Evolutionary conservation across 2,888 invertebrate genomes (phyloP).

Genomic region (Ceramica pisi): DNA sequence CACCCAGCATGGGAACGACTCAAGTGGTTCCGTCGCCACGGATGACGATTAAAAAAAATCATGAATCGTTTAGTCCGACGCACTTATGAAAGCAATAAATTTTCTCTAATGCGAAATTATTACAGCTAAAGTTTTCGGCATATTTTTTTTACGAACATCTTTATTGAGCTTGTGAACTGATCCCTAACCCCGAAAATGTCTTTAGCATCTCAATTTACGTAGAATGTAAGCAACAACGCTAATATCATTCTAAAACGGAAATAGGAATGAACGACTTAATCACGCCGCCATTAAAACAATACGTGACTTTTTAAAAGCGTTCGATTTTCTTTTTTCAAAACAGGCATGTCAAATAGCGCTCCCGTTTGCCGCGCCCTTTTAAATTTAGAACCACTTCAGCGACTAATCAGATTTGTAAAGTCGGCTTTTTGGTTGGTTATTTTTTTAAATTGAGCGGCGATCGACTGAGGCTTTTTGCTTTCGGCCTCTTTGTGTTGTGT

Average conservation of each 20-base stretch:
- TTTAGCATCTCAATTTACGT: slow-evolving; percentile 51
- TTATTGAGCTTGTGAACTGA: slow-evolving; percentile 54
- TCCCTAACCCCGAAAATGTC: slow-evolving; percentile 35
- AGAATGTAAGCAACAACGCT: slow-evolving; percentile 49
- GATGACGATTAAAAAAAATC: slow-evolving; percentile 74
- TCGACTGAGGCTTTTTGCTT: slow-evolving; percentile 64
- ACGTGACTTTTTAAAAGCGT: slow-evolving; percentile 83
- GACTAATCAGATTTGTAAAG: slow-evolving; percentile 90
- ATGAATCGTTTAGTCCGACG: slow-evolving; percentile 66
- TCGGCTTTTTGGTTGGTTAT: slow-evolving; percentile 78
- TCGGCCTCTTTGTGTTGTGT: slow-evolving; percentile 83
- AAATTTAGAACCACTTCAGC: slow-evolving; percentile 90
- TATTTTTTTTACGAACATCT: slow-evolving; percentile 48
- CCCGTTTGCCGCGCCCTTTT: slow-evolving; percentile 80
- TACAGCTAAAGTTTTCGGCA: slow-evolving; percentile 63
- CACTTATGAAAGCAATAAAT: slow-evolving; percentile 83
- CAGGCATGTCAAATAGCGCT: slow-evolving; percentile 84
- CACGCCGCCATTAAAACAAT: slow-evolving; percentile 82
- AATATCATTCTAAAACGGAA: slow-evolving; percentile 65
- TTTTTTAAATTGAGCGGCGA: slow-evolving; percentile 77
- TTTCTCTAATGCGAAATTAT: slow-evolving; percentile 75
- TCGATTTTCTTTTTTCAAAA: slow-evolving; percentile 75
- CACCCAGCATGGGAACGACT: slow-evolving; percentile 88
- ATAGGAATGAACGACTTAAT: slow-evolving; percentile 81
- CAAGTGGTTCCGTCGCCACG: slow-evolving; percentile 80